phyloP scores from a whole-genome alignment of 37 sponge, comb jelly and placozoan genomes.

The Amphimedon queenslandica region DNA sequence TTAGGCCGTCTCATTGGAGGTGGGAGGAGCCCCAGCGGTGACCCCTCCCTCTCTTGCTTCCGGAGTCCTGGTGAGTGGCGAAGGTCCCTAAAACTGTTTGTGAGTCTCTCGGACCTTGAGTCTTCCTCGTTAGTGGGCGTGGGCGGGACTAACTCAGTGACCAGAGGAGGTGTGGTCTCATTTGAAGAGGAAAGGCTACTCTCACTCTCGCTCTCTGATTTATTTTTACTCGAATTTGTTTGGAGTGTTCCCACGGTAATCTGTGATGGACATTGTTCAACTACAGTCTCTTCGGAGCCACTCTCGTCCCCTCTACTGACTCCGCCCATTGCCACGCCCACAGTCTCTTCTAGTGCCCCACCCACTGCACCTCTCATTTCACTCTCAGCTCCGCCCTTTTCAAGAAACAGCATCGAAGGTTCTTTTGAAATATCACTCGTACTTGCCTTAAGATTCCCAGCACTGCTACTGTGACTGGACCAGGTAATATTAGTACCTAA shows the following conservation, averaged over 20 bases:
- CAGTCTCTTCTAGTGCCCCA: neutral
- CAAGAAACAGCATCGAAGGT: no score
- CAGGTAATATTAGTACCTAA: no score
- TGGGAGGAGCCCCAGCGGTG: neutral
- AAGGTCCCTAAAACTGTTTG: conserved; percentile 3
- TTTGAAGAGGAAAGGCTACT: neutral
- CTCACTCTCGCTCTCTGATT: neutral
- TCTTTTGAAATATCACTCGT: neutral
- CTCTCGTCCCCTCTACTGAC: no score
- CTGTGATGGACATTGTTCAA: neutral
- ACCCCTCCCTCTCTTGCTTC: neutral
- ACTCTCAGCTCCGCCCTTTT: no score
- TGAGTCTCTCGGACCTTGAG: neutral
- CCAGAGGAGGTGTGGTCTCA: neutral
- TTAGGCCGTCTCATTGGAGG: neutral
- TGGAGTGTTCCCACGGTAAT: neutral
- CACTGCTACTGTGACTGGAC: neutral
- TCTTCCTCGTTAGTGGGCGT: neutral
- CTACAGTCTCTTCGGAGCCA: conserved; percentile 5
- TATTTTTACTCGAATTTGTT: neutral
- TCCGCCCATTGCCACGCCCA: no score
- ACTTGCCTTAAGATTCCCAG: neutral
- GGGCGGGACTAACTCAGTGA: neutral
- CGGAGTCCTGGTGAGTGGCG: neutral
- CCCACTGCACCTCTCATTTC: neutral